A percentile compares a stretch with the other conserved stretches of the same genome.
These are phyloP conservation scores for Rhinoptilus africanus DNA, from an alignment of 2,113 vertebrate genomes.

Conservation along the genomic window DNA sequence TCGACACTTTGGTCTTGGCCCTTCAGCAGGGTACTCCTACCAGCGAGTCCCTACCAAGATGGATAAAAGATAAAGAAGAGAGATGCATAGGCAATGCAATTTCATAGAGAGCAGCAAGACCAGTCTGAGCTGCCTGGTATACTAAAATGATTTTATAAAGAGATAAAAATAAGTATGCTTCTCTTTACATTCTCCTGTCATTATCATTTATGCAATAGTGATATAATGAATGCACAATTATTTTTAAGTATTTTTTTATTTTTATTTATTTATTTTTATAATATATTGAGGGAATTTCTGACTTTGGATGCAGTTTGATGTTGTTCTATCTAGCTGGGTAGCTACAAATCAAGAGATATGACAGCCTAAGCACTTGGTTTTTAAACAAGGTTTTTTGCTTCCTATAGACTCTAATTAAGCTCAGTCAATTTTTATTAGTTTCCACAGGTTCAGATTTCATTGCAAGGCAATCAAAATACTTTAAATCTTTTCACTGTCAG, in stretches of 20 bases:
- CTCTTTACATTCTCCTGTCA: conserved; percentile 27
- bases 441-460: conserved; percentile 13
- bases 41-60: not conserved
- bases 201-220: conserved; percentile 12
- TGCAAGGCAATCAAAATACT: conserved; percentile 4
- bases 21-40: not conserved
- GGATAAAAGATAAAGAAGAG: not conserved
- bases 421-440: conserved; percentile 28
- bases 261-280: not conserved
- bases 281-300: not conserved
- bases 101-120: conserved; percentile 38
- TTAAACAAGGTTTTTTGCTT: not conserved
- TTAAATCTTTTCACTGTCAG: conserved; percentile 14
- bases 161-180: conserved; percentile 48
- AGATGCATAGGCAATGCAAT: not conserved
- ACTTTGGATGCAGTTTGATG: not conserved
- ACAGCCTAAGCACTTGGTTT: not conserved
- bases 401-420: not conserved
- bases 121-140: not conserved
- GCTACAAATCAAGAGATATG: not conserved
- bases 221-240: not conserved
- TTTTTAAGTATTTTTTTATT: too few species aligned
- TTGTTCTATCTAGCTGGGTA: not conserved
- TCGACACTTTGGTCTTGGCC: not conserved
- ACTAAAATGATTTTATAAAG: conserved; percentile 42